Evolutionary conservation across 2,113 vertebrate species (phyloP), one percentile per base, ranked within the genome.

Genomic region (Hymenochirus boettgeri): DNA sequence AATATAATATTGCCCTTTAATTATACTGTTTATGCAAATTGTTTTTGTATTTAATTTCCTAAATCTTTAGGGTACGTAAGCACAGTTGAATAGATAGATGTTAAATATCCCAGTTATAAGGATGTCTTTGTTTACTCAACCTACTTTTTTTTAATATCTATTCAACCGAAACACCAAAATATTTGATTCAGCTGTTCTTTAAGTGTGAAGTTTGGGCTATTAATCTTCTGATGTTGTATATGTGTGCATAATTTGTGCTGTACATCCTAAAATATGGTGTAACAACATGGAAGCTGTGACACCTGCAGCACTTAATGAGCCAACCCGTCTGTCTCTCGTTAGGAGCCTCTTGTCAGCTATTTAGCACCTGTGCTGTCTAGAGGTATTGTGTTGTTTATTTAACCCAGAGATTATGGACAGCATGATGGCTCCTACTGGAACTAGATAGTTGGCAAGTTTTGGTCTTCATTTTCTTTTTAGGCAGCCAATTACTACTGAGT

Each of bases 341-440:
- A 8, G 57, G 72, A 37, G 57, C 54, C 62, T 62, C 65, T 69
- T 1, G 5, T 61, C 69, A 47, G 59, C 42, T 27, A 62, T 70
- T 71, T 64, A 70, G 71, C 74, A 74, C 73, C 73, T 76, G 77
- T 53, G 71, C 62, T 51, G 22, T 64, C 23, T 21, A 26, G 58
- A 21, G 15, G 0, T 19, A 23, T 54, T 0, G 1, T 31, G 13
- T 58, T 61, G 65, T 79, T 76, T 75, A 71, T 73, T 75, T 76
- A 79, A 70, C 12, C 0, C 62, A 61, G 70, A 77, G 23, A 71
- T 65, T 72, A 67, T 61, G 70, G 37, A 56, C 61, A 54, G 52
- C 8, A 7, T 35, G 57, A 69, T 61, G 60, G 24, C 66, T 75
- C 72, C 64, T 69, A 0, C 0, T 2, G 61, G 74, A 59, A 48